Base-by-base conservation (phyloP, 1,140 invertebrate genomes). In the Drosophila obscura region DNA sequence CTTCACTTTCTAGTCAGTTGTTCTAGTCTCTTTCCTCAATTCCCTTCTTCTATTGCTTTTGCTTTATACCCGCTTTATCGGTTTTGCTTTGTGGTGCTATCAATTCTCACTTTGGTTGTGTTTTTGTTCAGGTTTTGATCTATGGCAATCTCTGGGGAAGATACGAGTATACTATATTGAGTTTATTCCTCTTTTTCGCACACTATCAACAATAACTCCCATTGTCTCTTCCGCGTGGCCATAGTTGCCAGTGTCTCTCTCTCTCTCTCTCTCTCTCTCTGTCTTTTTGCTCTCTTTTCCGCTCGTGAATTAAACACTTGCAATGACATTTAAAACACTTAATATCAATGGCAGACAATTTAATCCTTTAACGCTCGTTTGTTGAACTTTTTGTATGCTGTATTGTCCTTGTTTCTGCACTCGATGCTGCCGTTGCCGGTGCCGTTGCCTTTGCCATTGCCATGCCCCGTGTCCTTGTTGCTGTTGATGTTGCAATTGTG, bases 301-400 rank as follows among this genome's bases (percentile, higher is more conserved):
- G 41, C 61, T 67, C 57, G 73, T 88, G 83, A 87, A 87, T 87
- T 87, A 87, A 87, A 88, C 83, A 88, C 78, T 88, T 77, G 79
- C 74, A 81, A 76, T 88, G 82, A 87, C 82, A 87, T 87, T 87
- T 87, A 87, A 87, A 87, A 87, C 82, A 87, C 82, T 87, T 87
- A 87, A 87, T 87, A 78, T 85, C 82, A 87, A 79, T 62, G 79
- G 63, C 83, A 87, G 82, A 87, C 82, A 87, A 79, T 87, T 87
- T 87, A 87, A 87, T 87, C 83, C 76, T 82, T 87, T 82, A 87
- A 88, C 79, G 75, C 79, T 87, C 66, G 83, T 88, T 88, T 79
- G 83, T 82, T 79, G 69, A 76, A 73, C 82, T 88, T 85, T 84
- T 85, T 82, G 59, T 50, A 19, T 44, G 58, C 60, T 55, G 50